Base-by-base conservation (phyloP, 1,140 invertebrate genomes). In the Notospermus geniculatus region DNA sequence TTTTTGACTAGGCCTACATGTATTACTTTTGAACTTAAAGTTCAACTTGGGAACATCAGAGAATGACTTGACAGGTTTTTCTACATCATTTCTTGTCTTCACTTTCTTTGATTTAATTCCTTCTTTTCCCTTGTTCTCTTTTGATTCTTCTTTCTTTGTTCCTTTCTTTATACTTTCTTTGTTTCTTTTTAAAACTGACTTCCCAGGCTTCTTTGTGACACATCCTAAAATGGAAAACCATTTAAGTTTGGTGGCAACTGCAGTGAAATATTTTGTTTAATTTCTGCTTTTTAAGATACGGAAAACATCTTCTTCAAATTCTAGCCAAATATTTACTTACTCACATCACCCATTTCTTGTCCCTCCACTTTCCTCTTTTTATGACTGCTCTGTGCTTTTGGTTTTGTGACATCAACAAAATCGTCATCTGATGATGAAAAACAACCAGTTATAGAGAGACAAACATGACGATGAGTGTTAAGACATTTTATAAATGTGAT, bases 341-440 rank as follows among this genome's bases (percentile, higher is more conserved):
- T 36, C 32, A 36, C 46, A 50, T 50, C 46, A 50, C 9, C 25
- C 46, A 27, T 7, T 7, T 19, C n/a, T 50, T 27, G 5, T n/a
- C 19, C 46, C 5, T 50, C 46, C 4, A 23, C 46, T 50, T 50
- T 50, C n/a, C 46, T 19, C 25, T 50, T 50, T n/a, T 50, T 50
- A 9, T n/a, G 46, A 19, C 25, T 50, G n/a, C 25, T n/a, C 4
- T 9, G 46, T 9, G 5, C n/a, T 50, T 50, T 27, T 19, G 19
- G n/a, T n/a, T 7, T 50, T 5, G n/a, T 4, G n/a, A 50, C n/a
- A 50, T 50, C 46, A 13, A 13, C 39, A 50, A 23, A 19, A 27
- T 27, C 46, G 46, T 50, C 46, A 27, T 27, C 46, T 50, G 46
- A 50, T 7, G n/a, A 7, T 50, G n/a, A 50, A 50, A n/a, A n/a